Base-by-base conservation (phyloP, 2,797 vertebrate species). In the Periophthalmus magnuspinnatus region DNA sequence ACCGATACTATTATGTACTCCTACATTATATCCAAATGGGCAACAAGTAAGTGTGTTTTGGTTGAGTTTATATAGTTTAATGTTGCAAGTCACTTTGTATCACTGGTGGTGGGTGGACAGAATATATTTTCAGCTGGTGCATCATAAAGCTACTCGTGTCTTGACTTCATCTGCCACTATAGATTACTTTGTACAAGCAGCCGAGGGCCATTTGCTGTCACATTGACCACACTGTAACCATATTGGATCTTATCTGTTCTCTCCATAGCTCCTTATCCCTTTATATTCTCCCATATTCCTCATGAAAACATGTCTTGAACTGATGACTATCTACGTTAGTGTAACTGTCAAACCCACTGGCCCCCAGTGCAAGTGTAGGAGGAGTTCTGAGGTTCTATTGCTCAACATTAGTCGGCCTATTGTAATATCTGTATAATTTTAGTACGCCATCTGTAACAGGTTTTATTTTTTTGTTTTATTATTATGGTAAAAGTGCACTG, bases 271-370 rank as follows among this genome's bases (percentile, higher is more conserved):
- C 74, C 28, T 52, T 65, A 6, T 36, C 36, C 48, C 70, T 84
- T 65, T 77, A 83, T 78, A 70, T 83, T 78, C 21, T 79, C 60
- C 86, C 78, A 60, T 70, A 76, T 70, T 75, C 59, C 75, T 84
- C 81, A 70, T 67, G 28, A 69, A 80, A 77, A 47, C 47, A 57
- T 75, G 61, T 38, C 56, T 65, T 64, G 21, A 64, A 48, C 68
- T 78, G 70, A 72, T 74, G 75, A 71, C 74, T n/a, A 58, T 34
- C 45, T 52, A 34, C 32, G 58, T 85, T 62, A 74, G 58, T 45
- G 5, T 52, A 72, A 77, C 61, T 74, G 71, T 77, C 36, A 33
- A 0, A 60, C 32, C 55, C 55, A 68, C n/a, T 48, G 32, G 61
- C 41, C 5, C 11, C n/a, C 21, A 38, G 17, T 9, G 10, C 5